Base-by-base conservation (phyloP, 2,888 invertebrate genomes). In the Digitonthophagus gazella region DNA sequence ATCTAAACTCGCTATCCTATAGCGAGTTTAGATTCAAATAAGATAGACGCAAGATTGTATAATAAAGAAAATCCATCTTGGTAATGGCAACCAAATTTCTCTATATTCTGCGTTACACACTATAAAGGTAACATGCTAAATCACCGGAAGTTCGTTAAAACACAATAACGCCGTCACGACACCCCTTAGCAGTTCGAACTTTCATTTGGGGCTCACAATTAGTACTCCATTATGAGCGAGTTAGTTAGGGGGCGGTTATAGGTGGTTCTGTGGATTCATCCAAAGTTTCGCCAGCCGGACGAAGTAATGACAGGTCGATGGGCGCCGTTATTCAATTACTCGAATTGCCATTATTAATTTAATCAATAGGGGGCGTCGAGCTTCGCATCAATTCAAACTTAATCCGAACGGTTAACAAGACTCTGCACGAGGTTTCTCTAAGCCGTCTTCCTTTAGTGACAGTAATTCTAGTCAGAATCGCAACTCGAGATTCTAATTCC, bases 261-360 rank as follows among this genome's bases (percentile, higher is more conserved):
- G 28, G n/a, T n/a, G n/a, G 28, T 44, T 44, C 28, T 44, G 28
- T 11, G 6, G 28, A 44, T 44, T 11, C 3, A 44, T 44, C 28
- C 28, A 44, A 44, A 44, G 28, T 44, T 44, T 44, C 28, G 28
- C 28, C 11, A 44, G 28, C 28, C 8, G 58, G 61, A n/a, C 61
- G 61, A 61, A 19, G 61, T 61, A 61, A 61, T 61, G 61, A 61
- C 19, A 61, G 61, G 61, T 61, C 61, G 61, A 61, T 61, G 61
- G 61, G 19, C 20, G 20, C 61, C 18, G 61, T 61, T 61, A 61
- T 61, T 61, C 61, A 61, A 18, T 61, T 61, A 61, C 61, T 20
- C 61, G 19, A 61, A 61, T 61, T 61, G 20, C 61, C 20, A 61
- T 61, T 61, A 61, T 61, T 44, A 44, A 44, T 44, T 61, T 61